Conservation (phyloP, 2,113 vertebrate species). For the Platysteira castanea region DNA sequence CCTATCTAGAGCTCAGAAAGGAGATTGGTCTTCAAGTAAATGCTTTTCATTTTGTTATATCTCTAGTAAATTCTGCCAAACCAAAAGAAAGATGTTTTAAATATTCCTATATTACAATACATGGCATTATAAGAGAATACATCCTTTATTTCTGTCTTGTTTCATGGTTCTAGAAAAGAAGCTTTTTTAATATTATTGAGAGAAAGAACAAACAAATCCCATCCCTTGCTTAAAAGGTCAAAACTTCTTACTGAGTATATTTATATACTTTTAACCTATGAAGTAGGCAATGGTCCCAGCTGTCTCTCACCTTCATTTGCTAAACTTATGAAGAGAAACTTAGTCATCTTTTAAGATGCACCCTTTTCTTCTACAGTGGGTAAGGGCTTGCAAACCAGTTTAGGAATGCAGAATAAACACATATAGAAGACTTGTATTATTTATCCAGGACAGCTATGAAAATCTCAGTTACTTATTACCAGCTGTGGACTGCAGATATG, state of each 20-base stretch:
- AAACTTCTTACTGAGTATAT: neutral
- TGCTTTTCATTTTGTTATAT: neutral
- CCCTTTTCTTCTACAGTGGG: neutral
- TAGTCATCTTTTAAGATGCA: neutral
- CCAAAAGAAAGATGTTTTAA: neutral
- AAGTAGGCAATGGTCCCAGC: neutral
- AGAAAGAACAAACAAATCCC: neutral
- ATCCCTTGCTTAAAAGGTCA: neutral
- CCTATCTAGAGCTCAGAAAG: neutral
- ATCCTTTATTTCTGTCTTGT: neutral
- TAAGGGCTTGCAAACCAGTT: neutral
- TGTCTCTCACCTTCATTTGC: neutral
- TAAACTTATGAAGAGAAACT: neutral
- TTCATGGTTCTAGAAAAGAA: neutral
- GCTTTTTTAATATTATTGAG: neutral
- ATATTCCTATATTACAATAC: neutral
- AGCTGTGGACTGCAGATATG: neutral
- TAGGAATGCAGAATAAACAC: neutral
- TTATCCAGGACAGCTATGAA: neutral
- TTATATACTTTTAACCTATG: neutral
- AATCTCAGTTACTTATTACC: neutral
- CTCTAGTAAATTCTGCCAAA: neutral
- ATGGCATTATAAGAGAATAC: neutral
- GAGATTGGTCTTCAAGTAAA: neutral
- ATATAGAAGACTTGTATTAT: neutral